Base-by-base conservation (phyloP, 2,113 vertebrate genomes). In the Sisor rabdophorus region DNA sequence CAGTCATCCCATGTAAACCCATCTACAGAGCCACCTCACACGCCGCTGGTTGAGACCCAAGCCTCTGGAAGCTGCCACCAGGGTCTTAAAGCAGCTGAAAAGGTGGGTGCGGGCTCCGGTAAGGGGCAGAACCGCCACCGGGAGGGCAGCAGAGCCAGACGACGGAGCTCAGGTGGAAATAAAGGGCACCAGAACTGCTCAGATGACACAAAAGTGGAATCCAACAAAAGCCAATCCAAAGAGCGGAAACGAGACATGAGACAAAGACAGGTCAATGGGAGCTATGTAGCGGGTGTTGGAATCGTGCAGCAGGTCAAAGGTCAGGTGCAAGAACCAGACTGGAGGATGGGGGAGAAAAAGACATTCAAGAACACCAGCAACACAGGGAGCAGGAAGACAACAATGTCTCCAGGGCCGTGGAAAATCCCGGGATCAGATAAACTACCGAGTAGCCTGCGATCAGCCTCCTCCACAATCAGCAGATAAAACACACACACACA, bases 371-470 rank as follows among this genome's bases (percentile, higher is more conserved):
- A 73, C 84, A 83, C 83, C 82, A 88, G 80, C 88, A 86, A 83
- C 76, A 78, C 86, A 64, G 82, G 91, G 16, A 89, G 91, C 82
- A 92, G 94, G 86, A 98, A 94, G 90, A 91, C 92, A 82, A 93
- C 94, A 0, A 92, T 98, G 80, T 96, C 95, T 65, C 97, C 97
- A 0, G 97, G 97, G 79, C 97, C 95, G 0, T 98, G 97, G 97
- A 98, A 95, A 89, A 96, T 99, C 86, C 97, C 97, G 0, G 96
- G 95, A 76, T 95, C 94, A 0, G 94, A 98, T 89, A 95, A 95
- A 92, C 93, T 98, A 86, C 93, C 96, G 20, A 91, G 92, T 72
- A 87, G 91, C 40, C 92, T 97, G 85, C 93, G 94, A 80, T 91
- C 95, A 30, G 93, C 94, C 82, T 91, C 95, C 71, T 95, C 96